Conservation (phyloP, 2,797 vertebrate species). For the Agapornis canus region DNA sequence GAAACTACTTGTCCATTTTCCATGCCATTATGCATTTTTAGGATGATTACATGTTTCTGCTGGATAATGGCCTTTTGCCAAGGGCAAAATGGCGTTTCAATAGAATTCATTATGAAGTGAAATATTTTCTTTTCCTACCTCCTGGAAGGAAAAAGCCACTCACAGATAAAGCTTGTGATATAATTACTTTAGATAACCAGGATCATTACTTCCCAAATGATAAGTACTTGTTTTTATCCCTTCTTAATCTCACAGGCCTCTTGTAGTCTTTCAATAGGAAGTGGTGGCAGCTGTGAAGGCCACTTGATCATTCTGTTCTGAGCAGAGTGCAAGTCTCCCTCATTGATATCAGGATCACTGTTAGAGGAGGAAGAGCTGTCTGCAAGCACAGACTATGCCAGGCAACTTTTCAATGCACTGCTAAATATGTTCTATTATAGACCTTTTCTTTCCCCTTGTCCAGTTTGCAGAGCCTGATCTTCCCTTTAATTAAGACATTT, state of each 20-base stretch:
- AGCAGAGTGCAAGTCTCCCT: constrained; percentile 54
- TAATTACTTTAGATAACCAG: constrained; percentile 77
- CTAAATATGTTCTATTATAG: not conserved
- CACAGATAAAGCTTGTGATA: constrained; percentile 76
- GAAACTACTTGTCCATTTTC: constrained; percentile 78
- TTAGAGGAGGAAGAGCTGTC: not conserved
- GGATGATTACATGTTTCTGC: constrained; percentile 90
- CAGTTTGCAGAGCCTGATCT: not conserved
- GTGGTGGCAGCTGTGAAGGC: constrained; percentile 66
- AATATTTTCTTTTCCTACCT: constrained; percentile 73
- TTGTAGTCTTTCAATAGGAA: constrained; percentile 71
- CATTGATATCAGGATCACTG: constrained; percentile 15
- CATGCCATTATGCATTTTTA: constrained; percentile 87
- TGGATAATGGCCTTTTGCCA: constrained; percentile 90
- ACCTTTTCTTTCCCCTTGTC: not conserved
- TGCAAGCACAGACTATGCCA: not conserved
- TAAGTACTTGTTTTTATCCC: constrained; percentile 75
- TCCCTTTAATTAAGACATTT: not conserved
- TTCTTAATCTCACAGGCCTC: constrained; percentile 57
- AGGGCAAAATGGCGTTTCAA: constrained; percentile 75
- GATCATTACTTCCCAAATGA: constrained; percentile 72
- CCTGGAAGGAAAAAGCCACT: constrained; percentile 78
- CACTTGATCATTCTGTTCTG: constrained; percentile 69
- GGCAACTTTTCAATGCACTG: not conserved
- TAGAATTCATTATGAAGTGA: constrained; percentile 77